Conservation (phyloP, 2,113 vertebrate genomes). For the Marcusenius ussheri region DNA sequence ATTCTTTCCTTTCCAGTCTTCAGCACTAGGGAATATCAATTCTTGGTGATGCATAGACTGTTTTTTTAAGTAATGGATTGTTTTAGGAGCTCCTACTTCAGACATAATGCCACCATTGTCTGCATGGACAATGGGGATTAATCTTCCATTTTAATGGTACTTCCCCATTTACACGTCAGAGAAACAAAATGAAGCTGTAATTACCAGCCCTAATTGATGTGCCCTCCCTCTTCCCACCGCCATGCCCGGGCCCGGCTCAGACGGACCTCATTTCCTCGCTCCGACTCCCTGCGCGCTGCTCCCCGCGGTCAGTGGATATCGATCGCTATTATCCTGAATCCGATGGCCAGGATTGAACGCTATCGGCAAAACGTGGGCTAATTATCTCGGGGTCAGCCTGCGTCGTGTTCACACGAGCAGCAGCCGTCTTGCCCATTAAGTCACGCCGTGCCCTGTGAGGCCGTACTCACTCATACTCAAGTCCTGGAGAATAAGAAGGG, state of each 20-base stretch:
- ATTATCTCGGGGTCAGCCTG: constrained; percentile 65
- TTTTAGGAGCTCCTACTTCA: constrained; percentile 34
- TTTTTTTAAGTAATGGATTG: constrained; percentile 34
- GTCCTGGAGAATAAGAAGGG: neutral
- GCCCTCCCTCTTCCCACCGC: constrained; percentile 40
- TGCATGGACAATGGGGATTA: constrained; percentile 38
- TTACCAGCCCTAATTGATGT: constrained; percentile 66
- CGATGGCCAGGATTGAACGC: constrained; percentile 65
- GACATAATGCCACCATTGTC: constrained; percentile 45
- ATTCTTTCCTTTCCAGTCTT: neutral
- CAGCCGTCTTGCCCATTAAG: constrained; percentile 44
- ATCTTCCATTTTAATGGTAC: constrained; percentile 61
- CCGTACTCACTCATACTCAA: constrained; percentile 46
- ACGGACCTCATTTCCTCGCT: constrained; percentile 25
- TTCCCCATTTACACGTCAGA: constrained; percentile 54
- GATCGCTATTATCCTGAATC: constrained; percentile 69
- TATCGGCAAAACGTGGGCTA: constrained; percentile 70
- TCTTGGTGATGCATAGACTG: constrained; percentile 26
- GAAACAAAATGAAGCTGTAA: constrained; percentile 55
- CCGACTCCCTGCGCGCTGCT: constrained; percentile 30
- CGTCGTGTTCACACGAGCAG: constrained; percentile 54
- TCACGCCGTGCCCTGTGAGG: constrained; percentile 46
- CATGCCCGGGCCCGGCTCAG: constrained; percentile 36
- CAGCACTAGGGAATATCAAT: constrained; percentile 9
- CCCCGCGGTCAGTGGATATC: constrained; percentile 55